Base-by-base conservation (phyloP, 2,888 invertebrate genomes). In the Zaprionus bogoriensis region DNA sequence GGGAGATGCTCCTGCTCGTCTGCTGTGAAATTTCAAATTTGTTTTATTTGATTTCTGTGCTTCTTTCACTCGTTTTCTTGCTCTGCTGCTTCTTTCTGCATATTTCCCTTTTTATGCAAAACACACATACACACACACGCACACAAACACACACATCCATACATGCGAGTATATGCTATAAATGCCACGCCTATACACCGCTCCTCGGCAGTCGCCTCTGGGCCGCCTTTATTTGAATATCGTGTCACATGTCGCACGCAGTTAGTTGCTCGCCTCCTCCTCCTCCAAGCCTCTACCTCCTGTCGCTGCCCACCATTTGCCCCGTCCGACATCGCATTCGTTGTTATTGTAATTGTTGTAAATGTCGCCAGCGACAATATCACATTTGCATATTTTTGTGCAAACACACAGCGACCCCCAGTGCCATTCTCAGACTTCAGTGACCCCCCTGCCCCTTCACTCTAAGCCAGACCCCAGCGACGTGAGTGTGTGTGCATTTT, bases 181-280 rank as follows among this genome's bases (percentile, higher is more conserved):
- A 80, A 64, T 80, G 84, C 73, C 78, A 74, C 79, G 71, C 73
- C 74, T 62, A 62, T 66, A 51, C 60, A 36, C 41, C 67, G 52
- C 46, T 25, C 17, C 42, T 23, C 41, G 32, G 41, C 41, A 14
- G 30, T 51, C 30, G 55, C 47, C 67, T 28, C 39, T 59, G 42
- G 52, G 55, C 61, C 47, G 59, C 74, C 75, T 84, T 74, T 86
- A 82, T 87, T 88, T 87, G 88, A 88, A 85, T 85, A 87, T 88
- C 85, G 77, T 88, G 88, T 85, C 87, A 85, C 77, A 88, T 88
- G 85, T 85, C 85, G 78, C 85, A 87, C 81, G 84, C 85, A 82
- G 81, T 87, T 87, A 81, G 87, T 77, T 87, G 81, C 50, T 23
- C 25, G 45, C 25, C 20, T 55, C 60, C 54, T 44, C 59, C 39